Percentiles rank a stretch among this genome's conserved stretches.
Evolutionary conservation across 1,140 invertebrate species (phyloP).

Genomic region (Drosophila subobscura): DNA sequence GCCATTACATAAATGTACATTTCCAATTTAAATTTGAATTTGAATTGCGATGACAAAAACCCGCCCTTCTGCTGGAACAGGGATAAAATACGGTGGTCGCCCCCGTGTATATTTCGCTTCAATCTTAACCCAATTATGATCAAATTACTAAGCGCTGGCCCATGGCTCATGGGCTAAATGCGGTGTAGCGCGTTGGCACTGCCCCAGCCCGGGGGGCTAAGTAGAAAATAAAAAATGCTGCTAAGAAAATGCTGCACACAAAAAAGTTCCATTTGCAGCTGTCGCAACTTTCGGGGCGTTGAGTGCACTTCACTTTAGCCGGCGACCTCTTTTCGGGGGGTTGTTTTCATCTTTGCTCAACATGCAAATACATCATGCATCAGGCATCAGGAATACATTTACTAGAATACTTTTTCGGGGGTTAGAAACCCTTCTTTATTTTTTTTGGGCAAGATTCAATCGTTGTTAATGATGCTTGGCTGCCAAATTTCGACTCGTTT

Average conservation of each 20-base stretch:
- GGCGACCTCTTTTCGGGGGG: slow-evolving; percentile 9
- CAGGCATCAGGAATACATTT: slow-evolving; percentile 28
- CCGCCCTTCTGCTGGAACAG: slow-evolving; percentile 13
- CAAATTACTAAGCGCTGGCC: slow-evolving; percentile 54
- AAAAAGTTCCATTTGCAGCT: slow-evolving; percentile 50
- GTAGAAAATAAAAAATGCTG: slow-evolving; percentile 4
- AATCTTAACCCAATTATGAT: slow-evolving; percentile 61
- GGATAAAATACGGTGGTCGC: slow-evolving; percentile 11
- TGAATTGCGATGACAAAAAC: slow-evolving; percentile 42
- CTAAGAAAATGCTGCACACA: slow-evolving; percentile 28
- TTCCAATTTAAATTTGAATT: slow-evolving; percentile 66
- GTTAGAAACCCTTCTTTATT: slow-evolving; percentile 1
- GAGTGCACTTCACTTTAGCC: slow-evolving; percentile 47
- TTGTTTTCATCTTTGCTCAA: slow-evolving; percentile 21
- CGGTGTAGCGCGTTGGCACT: slow-evolving; percentile 25
- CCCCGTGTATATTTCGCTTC: slow-evolving; percentile 41
- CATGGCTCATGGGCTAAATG: slow-evolving; percentile 58
- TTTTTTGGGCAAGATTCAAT: slow-evolving; percentile 8
- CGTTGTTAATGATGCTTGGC: slow-evolving; percentile 43
- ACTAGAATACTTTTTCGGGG: slow-evolving; percentile 23
- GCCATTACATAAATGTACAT: slow-evolving; percentile 48
- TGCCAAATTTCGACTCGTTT: slow-evolving; percentile 23
- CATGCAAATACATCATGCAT: slow-evolving; percentile 41
- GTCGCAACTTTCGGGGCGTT: slow-evolving; percentile 40
- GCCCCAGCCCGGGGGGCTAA: slow-evolving; percentile 28